A percentile compares a stretch with the other conserved stretches of the same genome.
Conservation (phyloP, 2,113 vertebrate genomes). For the Eidolon helvum region DNA sequence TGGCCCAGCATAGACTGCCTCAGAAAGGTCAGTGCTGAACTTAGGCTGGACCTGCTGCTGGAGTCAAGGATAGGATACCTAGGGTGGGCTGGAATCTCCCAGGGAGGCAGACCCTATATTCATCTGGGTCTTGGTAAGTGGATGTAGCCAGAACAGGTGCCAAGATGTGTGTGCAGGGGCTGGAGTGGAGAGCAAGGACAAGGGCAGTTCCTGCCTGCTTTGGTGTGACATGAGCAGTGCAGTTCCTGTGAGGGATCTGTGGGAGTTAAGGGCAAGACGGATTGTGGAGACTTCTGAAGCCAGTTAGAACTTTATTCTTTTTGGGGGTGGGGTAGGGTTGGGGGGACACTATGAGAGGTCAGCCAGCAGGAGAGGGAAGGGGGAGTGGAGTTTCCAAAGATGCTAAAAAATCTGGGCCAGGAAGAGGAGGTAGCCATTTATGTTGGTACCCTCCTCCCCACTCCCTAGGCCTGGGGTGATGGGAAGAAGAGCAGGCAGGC, state of each 20-base stretch:
- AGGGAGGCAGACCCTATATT: background rate
- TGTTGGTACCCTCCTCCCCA: background rate
- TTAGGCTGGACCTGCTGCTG: background rate
- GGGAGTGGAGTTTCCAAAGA: background rate
- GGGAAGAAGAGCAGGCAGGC: background rate
- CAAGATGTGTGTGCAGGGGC: background rate
- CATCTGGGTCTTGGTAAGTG: background rate
- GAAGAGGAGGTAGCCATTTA: background rate
- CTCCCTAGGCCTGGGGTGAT: background rate
- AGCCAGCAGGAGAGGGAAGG: background rate
- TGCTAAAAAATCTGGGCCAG: background rate
- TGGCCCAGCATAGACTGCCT: background rate
- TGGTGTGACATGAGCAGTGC: no score
- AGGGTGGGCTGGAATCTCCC: background rate
- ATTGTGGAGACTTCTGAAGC: background rate
- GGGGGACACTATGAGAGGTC: background rate
- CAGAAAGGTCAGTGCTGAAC: background rate
- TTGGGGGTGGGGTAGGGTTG: background rate
- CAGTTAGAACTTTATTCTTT: background rate
- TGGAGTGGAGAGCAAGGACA: background rate
- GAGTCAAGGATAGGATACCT: background rate
- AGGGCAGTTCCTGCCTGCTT: background rate
- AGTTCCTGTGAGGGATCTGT: background rate
- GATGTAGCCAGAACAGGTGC: background rate
- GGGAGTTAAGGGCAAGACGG: background rate